Base-by-base conservation (phyloP, 2,797 vertebrate genomes). In the Lycodopsis pacificus region DNA sequence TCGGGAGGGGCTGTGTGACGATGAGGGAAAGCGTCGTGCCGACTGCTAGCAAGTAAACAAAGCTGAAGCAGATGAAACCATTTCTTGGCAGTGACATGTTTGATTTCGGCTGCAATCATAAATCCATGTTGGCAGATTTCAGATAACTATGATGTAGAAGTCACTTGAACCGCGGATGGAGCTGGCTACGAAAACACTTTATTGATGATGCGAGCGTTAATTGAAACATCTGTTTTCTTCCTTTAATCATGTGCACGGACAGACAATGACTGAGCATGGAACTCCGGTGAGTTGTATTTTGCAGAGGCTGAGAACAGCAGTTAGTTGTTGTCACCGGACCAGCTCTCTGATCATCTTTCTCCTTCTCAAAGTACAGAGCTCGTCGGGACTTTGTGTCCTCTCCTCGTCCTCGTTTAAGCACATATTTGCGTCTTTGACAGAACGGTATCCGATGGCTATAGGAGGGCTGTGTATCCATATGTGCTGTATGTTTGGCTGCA, bases 341-440 rank as follows among this genome's bases (percentile, higher is more conserved):
- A 15, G 5, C 12, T 62, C 20, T 22, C 64, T 32, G 44, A 69
- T 34, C 51, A 14, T 65, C 34, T 36, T 25, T 56, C 4, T 57
- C 17, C 48, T 66, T 49, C 48, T 61, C 34, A 32, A 7, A 32
- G 19, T 30, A 9, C 8, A 46, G 11, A 25, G 20, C 17, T 73
- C 51, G 22, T 48, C 17, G 2, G 5, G 11, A 78, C 53, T 54
- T 62, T 65, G 25, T 2, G n/a, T 66, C 38, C 12, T 65, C 42
- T 36, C 34, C 58, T 49, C 2, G 19, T 67, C 51, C 63, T 59
- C 78, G 58, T 71, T 71, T 62, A 71, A 49, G 38, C 61, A 83
- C 54, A 49, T 74, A 76, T 84, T 78, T 83, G 40, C 59, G 71
- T 80, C 49, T 73, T 40, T 61, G 48, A 85, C 65, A 72, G 76